Percentiles rank a stretch among this genome's conserved stretches.
These are phyloP conservation scores for Noctua janthina DNA, from an alignment of 2,888 invertebrate species.

Conservation along the genomic window DNA sequence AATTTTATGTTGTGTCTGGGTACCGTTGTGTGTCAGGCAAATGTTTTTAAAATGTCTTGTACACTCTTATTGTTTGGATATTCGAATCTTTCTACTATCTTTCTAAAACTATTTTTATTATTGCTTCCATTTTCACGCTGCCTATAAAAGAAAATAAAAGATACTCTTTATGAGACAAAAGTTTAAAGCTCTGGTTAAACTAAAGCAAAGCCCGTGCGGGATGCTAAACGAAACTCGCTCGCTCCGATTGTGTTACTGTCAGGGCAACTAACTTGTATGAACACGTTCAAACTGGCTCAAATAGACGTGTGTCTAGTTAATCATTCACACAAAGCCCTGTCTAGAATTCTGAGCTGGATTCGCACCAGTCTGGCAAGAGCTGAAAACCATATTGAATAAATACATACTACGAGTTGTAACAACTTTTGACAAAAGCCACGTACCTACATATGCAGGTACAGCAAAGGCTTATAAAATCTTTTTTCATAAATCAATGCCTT, in stretches of 20 bases:
- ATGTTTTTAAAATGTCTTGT: slow-evolving; percentile 9
- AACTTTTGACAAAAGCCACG: background rate
- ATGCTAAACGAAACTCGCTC: background rate
- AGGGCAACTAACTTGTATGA: background rate
- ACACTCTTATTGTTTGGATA: background rate
- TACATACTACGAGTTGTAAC: background rate
- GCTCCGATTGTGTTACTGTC: background rate
- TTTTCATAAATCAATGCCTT: background rate
- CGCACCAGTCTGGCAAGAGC: background rate
- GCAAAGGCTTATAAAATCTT: background rate
- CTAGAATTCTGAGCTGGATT: background rate
- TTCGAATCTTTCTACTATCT: background rate
- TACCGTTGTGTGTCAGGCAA: slow-evolving; percentile 16
- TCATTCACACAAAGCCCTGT: background rate
- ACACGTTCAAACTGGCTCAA: background rate
- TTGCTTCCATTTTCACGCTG: background rate
- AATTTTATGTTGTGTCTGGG: slow-evolving; percentile 8
- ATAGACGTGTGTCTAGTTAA: background rate
- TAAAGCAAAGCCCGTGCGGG: background rate
- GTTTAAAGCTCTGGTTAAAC: background rate
- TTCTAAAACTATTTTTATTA: background rate
- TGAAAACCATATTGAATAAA: background rate
- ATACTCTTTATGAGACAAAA: background rate
- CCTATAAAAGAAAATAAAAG: background rate
- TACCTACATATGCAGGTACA: background rate